Evolutionary conservation across 1,140 invertebrate genomes (phyloP), one percentile per base, ranked within the genome.

Genomic region (Eurosta solidaginis): DNA sequence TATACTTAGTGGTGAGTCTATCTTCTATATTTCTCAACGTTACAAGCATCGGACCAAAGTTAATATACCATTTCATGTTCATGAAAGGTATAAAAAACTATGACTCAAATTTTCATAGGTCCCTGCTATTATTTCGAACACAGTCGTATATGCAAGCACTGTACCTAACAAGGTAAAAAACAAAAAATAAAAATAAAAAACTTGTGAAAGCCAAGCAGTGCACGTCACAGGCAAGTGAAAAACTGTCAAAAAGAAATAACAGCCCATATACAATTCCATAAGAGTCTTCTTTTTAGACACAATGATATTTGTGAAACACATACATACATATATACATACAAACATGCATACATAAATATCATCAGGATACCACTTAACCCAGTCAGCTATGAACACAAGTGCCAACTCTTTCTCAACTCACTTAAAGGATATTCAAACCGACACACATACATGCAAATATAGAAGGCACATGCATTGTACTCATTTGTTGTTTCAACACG

Each of bases 351-450:
- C n/a, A n/a, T n/a, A n/a, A n/a, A n/a, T n/a, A n/a, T n/a, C n/a
- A 33, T 59, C 54, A 59, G 54, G 27, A 59, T 59, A 59, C 54
- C 54, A 59, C 54, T 59, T 59, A 59, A 59, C 54, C 54, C 54
- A 59, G 54, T 59, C 54, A 59, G 54, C 54, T 59, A 20, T 59
- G 54, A 59, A 59, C 27, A 59, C 54, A 59, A 59, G 54, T 59
- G 54, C 29, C 54, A 59, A 59, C 54, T 59, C 54, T 33, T 59
- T 22, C 29, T 33, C 54, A 59, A 59, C 27, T 33, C 27, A 59
- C 1, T 52, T 52, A 5, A 20, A 10, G 49, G 4, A 40, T 1
- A 40, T 9, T 9, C 6, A 40, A 3, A 36, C 33, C 20, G 10
- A 40, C 33, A 22, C 27, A 68, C 6, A 2, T 54, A 54, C 22